phyloP scores from a whole-genome alignment of 2,113 vertebrate species.

The Cottus gobio region DNA sequence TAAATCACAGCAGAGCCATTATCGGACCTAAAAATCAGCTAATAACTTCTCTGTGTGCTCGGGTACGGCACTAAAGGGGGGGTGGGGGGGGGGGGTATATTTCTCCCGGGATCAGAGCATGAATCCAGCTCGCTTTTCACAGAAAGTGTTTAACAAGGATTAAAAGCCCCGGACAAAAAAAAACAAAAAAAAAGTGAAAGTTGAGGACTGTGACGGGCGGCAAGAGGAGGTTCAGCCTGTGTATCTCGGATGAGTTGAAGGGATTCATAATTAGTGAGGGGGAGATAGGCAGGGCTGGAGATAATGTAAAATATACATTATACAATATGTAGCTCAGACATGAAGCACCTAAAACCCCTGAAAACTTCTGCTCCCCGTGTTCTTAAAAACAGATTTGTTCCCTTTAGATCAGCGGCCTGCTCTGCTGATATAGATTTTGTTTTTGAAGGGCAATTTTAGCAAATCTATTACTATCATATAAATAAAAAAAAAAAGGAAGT shows the following conservation, averaged over 20 bases:
- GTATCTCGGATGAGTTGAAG: slow-evolving; percentile 9
- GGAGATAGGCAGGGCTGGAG: no score
- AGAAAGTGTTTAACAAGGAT: slow-evolving; percentile 45
- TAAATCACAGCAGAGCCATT: slow-evolving; percentile 58
- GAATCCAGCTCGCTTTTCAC: slow-evolving; percentile 44
- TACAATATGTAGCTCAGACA: slow-evolving; percentile 8
- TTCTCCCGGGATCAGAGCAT: slow-evolving; percentile 31
- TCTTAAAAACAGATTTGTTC: slow-evolving; percentile 31
- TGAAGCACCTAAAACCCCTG: not conserved
- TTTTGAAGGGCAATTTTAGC: slow-evolving; percentile 13
- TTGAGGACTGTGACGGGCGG: slow-evolving; percentile 26
- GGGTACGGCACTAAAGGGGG: slow-evolving; percentile 9
- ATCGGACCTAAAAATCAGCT: slow-evolving; percentile 61
- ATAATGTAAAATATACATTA: slow-evolving; percentile 8
- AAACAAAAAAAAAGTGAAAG: not conserved
- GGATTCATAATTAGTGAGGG: slow-evolving; percentile 16
- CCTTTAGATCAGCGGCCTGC: not conserved
- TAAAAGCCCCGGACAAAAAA: slow-evolving; percentile 10
- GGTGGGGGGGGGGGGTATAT: slow-evolving; percentile 4
- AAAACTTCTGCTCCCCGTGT: slow-evolving; percentile 12
- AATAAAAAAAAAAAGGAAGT: slow-evolving; percentile 14
- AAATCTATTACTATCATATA: slow-evolving; percentile 4
- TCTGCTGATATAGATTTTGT: slow-evolving; percentile 8
- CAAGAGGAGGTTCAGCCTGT: slow-evolving; percentile 20
- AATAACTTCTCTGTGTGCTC: slow-evolving; percentile 55